Conservation (phyloP, 2,113 vertebrate species). For the Thunnus thynnus region DNA sequence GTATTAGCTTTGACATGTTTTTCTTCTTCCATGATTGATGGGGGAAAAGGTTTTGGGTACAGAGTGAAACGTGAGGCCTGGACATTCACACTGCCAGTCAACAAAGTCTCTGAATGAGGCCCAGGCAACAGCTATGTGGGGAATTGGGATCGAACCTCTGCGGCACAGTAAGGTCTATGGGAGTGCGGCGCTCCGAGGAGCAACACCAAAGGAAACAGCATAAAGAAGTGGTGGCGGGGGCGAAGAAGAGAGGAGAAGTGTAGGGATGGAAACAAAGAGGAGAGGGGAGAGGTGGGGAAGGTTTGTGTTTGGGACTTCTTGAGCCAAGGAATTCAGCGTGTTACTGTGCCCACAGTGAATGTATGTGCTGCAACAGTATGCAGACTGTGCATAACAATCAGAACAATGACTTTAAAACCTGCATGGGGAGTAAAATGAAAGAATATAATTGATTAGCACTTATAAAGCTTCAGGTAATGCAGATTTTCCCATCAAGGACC, state of each 20-base stretch:
- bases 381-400: conserved; percentile 33
- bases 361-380: conserved; percentile 44
- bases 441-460: conserved; percentile 45
- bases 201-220: conserved; percentile 65
- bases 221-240: conserved; percentile 56
- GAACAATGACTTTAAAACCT: conserved; percentile 43
- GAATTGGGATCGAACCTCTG: conserved; percentile 63
- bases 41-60: conserved; percentile 60
- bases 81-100: conserved; percentile 76
- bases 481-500: not conserved
- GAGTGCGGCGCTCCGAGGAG: conserved; percentile 51
- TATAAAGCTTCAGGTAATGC: conserved; percentile 42
- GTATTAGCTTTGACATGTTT: conserved; percentile 82
- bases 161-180: conserved; percentile 51
- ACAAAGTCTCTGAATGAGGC: conserved; percentile 70
- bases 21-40: conserved; percentile 82
- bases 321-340: conserved; percentile 35
- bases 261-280: conserved; percentile 62
- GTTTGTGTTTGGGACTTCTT: conserved; percentile 48
- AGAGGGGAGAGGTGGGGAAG: conserved; percentile 45
- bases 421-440: conserved; percentile 16
- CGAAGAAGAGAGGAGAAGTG: conserved; percentile 33
- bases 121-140: conserved; percentile 69
- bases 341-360: conserved; percentile 53
- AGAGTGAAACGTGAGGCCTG: conserved; percentile 77